Evolutionary conservation across 2,113 vertebrate species (phyloP).

Genomic region (Macrotus californicus): DNA sequence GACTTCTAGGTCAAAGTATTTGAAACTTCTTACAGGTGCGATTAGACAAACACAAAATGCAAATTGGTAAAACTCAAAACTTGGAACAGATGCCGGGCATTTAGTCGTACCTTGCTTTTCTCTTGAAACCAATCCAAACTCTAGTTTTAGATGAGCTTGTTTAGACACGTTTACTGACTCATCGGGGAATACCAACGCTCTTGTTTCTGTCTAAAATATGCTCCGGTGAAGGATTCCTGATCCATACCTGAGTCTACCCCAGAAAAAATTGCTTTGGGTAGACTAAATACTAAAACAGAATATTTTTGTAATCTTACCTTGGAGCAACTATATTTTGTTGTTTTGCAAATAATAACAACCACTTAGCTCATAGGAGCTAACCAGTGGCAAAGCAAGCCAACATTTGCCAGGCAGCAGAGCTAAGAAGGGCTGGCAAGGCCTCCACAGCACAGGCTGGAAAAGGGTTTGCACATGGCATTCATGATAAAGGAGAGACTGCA

Average conservation of each 20-base stretch:
- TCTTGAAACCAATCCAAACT: conserved; percentile 29
- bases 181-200: not conserved
- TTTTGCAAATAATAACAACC: conserved; percentile 7
- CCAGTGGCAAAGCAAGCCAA: not conserved
- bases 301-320: not conserved
- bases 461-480: not conserved
- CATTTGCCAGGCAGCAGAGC: not conserved
- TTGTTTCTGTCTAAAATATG: not conserved
- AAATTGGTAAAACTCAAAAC: not conserved
- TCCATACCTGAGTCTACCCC: not conserved
- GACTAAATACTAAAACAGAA: not conserved
- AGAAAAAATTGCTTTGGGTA: not conserved
- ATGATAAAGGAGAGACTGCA: not conserved
- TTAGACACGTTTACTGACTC: conserved; percentile 33
- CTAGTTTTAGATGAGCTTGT: conserved; percentile 29
- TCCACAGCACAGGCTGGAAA: not conserved
- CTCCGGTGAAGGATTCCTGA: not conserved
- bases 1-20: conserved; percentile 19
- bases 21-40: not conserved
- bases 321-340: not conserved
- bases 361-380: not conserved
- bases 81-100: conserved; percentile 14
- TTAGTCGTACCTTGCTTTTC: conserved; percentile 10
- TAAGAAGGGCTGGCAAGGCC: conserved; percentile 20
- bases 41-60: not conserved